Conservation (phyloP, 2,888 invertebrate genomes). For the Spisula solida region DNA sequence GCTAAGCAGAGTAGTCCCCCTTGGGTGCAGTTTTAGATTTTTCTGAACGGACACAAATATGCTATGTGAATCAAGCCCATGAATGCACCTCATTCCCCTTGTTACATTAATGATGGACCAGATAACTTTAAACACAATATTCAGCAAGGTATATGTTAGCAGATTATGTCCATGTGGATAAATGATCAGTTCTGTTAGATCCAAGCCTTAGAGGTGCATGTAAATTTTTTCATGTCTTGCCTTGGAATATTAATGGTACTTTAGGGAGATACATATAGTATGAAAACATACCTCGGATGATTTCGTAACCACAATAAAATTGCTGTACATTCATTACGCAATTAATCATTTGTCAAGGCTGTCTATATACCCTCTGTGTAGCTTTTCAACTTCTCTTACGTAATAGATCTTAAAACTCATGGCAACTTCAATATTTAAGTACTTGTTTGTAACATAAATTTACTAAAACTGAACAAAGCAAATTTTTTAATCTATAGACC, state of each 20-base stretch:
- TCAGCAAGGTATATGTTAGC: not conserved
- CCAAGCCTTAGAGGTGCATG: not conserved
- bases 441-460: too few species aligned
- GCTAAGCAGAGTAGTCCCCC: not conserved
- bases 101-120: not conserved
- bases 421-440: too few species aligned
- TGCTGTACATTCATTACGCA: not conserved
- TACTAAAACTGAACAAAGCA: too few species aligned
- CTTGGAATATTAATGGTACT: not conserved
- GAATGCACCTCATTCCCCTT: not conserved
- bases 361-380: not conserved
- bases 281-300: not conserved
- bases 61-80: not conserved
- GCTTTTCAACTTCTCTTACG: too few species aligned
- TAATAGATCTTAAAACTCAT: too few species aligned
- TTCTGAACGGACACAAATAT: not conserved
- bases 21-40: not conserved
- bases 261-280: not conserved
- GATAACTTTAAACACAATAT: conserved; percentile 22
- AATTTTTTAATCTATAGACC: too few species aligned
- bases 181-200: not conserved
- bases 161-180: not conserved
- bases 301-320: not conserved
- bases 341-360: not conserved
- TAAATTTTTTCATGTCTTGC: not conserved